A percentile compares a stretch with the other conserved stretches of the same genome.
phyloP scores from a whole-genome alignment of 2,888 invertebrate species.

The Agrochola lota region DNA sequence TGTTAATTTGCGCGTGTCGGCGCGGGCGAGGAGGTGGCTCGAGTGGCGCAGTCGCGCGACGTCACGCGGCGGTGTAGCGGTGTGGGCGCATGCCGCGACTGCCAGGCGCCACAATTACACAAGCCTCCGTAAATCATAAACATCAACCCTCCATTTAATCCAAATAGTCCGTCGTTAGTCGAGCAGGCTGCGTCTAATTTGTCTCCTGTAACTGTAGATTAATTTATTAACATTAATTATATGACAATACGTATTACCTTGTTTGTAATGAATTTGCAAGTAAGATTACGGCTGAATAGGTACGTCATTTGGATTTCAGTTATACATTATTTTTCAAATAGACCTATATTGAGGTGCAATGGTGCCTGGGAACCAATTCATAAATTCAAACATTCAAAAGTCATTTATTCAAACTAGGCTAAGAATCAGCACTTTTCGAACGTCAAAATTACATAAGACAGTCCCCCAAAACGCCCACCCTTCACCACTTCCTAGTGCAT shows the following conservation, averaged over 20 bases:
- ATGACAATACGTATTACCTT: constrained; percentile 82
- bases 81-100: constrained; percentile 79
- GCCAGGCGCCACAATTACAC: constrained; percentile 89
- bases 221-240: constrained; percentile 90
- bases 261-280: constrained; percentile 62
- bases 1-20: constrained; percentile 70
- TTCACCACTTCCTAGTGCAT: too few species aligned
- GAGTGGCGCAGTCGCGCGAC: constrained; percentile 40
- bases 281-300: constrained; percentile 6
- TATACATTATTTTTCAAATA: neutral
- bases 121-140: constrained; percentile 90
- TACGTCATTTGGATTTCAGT: neutral
- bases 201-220: constrained; percentile 89
- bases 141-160: constrained; percentile 90
- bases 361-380: neutral
- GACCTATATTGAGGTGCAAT: too few species aligned
- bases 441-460: too few species aligned
- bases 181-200: constrained; percentile 90
- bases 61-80: constrained; percentile 57
- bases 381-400: too few species aligned
- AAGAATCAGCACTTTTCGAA: too few species aligned
- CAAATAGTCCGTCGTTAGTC: constrained; percentile 90
- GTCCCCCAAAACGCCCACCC: too few species aligned
- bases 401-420: too few species aligned
- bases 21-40: constrained; percentile 42